Base-by-base conservation (phyloP, 2,113 vertebrate species). In the Turdus rufiventris region DNA sequence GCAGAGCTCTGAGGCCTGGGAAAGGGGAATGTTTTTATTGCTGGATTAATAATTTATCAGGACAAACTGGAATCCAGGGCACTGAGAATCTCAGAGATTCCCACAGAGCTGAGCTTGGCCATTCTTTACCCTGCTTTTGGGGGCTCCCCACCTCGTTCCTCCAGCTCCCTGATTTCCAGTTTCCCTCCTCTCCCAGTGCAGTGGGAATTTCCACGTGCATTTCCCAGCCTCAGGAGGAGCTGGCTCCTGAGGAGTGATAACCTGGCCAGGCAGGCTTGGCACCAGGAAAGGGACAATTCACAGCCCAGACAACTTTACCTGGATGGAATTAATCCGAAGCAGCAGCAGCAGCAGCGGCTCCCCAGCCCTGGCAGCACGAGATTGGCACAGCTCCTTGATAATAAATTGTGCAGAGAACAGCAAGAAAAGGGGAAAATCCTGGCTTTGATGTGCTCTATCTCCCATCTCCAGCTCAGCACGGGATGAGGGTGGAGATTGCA, bases 21-120 rank as follows among this genome's bases (percentile, higher is more conserved):
- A 18, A 57, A 50, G 54, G 19, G 28, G 36, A 38, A n/a, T 31
- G 45, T n/a, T 81, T 94, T 91, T 89, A 95, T 94, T 94, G 77
- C 84, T 66, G 23, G 54, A 88, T 95, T 65, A 96, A 96, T 94
- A 94, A 96, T 94, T 97, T 45, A 96, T 62, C 50, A 85, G 45
- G 77, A 94, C 84, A 94, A 97, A 97, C 95, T 75, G 40, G 88
- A 93, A 95, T 81, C 45, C 53, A 85, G 2, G 10, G 81, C 70
- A 40, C 26, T 42, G 74, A 89, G 89, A 92, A 85, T 66, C 71
- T 8, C 25, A 10, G 16, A 34, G 65, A 68, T 34, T 26, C n/a
- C 3, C 45, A 3, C 45, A 6, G 67, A 79, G 67, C 54, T 38
- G 86, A 51, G 13, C 43, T 50, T 75, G 45, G 60, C 73, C 31